Evolutionary conservation across 2,888 invertebrate genomes (phyloP).

Genomic region (Amiota minor): DNA sequence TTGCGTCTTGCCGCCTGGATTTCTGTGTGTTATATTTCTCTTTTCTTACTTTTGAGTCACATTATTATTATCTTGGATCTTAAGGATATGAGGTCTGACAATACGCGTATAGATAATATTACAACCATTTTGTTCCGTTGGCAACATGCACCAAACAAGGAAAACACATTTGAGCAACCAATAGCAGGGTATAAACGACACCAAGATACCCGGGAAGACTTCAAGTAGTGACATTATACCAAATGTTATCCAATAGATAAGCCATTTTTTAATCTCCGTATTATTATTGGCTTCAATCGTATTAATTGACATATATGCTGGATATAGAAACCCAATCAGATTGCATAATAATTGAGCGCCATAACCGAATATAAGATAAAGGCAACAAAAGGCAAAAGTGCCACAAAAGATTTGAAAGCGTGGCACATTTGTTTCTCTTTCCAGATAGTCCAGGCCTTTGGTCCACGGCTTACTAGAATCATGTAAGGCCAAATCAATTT

Average conservation of each 20-base stretch:
- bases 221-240: conserved; percentile 91
- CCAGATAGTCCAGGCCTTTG: conserved; percentile 17
- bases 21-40: too few species aligned
- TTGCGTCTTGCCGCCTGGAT: too few species aligned
- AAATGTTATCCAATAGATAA: conserved; percentile 97
- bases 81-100: conserved; percentile 85
- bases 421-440: conserved; percentile 17
- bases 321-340: conserved; percentile 92
- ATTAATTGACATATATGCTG: conserved; percentile 90
- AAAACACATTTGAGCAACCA: conserved; percentile 91
- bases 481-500: conserved; percentile 8
- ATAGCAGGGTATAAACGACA: conserved; percentile 92
- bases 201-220: conserved; percentile 91
- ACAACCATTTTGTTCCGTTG: conserved; percentile 86
- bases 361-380: conserved; percentile 88
- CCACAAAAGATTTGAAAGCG: conserved; percentile 52
- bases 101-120: conserved; percentile 82
- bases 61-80: conserved; percentile 76
- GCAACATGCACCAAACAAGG: conserved; percentile 88
- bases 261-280: conserved; percentile 94
- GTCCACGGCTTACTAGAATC: conserved; percentile 24
- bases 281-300: conserved; percentile 83
- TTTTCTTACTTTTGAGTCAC: not conserved
- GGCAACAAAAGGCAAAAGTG: conserved; percentile 79
- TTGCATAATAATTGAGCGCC: conserved; percentile 95